Percentiles rank a stretch among this genome's conserved stretches.
These are phyloP conservation scores for Sebastes matsubarae DNA, from an alignment of 2,797 vertebrate species.

Conservation along the genomic window DNA sequence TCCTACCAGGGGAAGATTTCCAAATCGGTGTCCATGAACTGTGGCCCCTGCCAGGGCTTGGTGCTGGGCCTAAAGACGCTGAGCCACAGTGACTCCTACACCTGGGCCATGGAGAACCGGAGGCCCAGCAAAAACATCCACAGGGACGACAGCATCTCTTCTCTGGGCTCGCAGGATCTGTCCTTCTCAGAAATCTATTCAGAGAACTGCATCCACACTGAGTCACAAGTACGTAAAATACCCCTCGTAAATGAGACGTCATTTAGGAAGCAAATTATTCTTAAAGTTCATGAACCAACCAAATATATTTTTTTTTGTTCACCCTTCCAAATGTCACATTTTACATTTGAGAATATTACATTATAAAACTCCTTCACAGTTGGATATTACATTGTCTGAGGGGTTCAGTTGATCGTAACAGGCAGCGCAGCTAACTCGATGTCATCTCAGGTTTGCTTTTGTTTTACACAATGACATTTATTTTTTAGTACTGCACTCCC, in stretches of 20 bases:
- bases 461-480: slow-evolving; percentile 38
- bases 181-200: slow-evolving; percentile 58
- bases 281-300: slow-evolving; percentile 3
- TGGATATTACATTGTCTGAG: slow-evolving; percentile 1
- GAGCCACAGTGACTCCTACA: slow-evolving; percentile 87
- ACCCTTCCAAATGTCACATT: slow-evolving; percentile 52
- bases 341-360: slow-evolving; percentile 26
- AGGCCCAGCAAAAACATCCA: slow-evolving; percentile 56
- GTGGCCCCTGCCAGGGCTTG: slow-evolving; percentile 53
- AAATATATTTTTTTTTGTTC: not conserved
- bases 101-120: slow-evolving; percentile 87
- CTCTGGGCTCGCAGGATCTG: slow-evolving; percentile 73
- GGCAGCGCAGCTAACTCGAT: not conserved
- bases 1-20: slow-evolving; percentile 79
- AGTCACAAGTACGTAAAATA: slow-evolving; percentile 69
- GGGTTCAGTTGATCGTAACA: slow-evolving; percentile 5
- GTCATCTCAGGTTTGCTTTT: slow-evolving; percentile 34
- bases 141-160: slow-evolving; percentile 53
- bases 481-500: slow-evolving; percentile 77
- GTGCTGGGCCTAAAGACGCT: slow-evolving; percentile 56
- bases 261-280: slow-evolving; percentile 2
- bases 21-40: slow-evolving; percentile 74
- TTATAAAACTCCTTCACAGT: slow-evolving; percentile 30
- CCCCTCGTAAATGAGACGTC: not conserved
- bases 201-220: slow-evolving; percentile 75